Conservation (phyloP, 2,797 vertebrate species). For the Rhincodon typus region DNA sequence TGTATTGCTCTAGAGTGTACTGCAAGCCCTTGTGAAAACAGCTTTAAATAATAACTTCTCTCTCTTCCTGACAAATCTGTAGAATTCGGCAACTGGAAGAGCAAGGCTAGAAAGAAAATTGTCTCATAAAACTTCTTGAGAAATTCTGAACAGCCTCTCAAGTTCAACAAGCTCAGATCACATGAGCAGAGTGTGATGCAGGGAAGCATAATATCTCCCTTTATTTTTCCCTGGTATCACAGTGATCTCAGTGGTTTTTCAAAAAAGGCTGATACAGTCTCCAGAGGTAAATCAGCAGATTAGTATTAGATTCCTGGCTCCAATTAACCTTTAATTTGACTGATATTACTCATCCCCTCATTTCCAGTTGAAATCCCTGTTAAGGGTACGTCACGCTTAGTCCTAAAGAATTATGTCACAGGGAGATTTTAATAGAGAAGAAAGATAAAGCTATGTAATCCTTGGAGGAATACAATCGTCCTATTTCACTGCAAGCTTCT, state of each 20-base stretch:
- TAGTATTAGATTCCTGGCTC: slow-evolving; percentile 79
- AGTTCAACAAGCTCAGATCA: not conserved
- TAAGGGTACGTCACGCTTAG: slow-evolving; percentile 53
- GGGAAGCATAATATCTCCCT: slow-evolving; percentile 56
- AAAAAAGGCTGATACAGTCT: slow-evolving; percentile 72
- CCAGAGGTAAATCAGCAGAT: slow-evolving; percentile 70
- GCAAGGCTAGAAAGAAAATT: not conserved
- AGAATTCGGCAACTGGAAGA: not conserved
- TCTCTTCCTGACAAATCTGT: not conserved
- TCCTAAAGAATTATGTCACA: slow-evolving; percentile 39
- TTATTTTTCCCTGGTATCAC: slow-evolving; percentile 55
- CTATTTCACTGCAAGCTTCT: slow-evolving; percentile 53
- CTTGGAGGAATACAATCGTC: slow-evolving; percentile 57
- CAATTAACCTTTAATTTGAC: slow-evolving; percentile 81
- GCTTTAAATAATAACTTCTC: not conserved
- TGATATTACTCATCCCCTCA: slow-evolving; percentile 60
- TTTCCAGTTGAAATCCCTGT: slow-evolving; percentile 50
- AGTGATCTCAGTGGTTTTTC: slow-evolving; percentile 56
- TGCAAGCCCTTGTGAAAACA: not conserved
- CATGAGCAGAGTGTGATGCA: not conserved
- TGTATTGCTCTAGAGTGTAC: not conserved
- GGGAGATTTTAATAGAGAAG: slow-evolving; percentile 39
- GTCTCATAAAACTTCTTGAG: not conserved
- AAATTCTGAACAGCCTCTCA: not conserved
- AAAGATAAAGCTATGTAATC: slow-evolving; percentile 44